Base-by-base conservation (phyloP, 2,888 invertebrate species). In the Watsonalla cultraria region DNA sequence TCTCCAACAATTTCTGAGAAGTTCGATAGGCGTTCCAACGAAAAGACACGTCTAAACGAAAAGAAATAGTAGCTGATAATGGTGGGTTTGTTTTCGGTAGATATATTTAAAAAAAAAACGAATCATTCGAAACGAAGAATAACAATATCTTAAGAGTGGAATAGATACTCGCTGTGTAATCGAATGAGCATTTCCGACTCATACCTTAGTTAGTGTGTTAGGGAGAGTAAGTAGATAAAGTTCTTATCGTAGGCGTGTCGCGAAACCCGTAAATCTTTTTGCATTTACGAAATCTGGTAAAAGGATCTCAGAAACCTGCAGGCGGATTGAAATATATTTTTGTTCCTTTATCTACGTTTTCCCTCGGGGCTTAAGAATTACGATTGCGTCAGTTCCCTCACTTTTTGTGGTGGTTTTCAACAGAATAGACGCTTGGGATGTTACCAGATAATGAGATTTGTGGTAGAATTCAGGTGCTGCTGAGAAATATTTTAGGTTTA, bases 381-480 rank as follows among this genome's bases (percentile, higher is more conserved):
- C 49, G 49, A 49, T 37, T 49, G 14, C 37, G 49, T 48, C 45
- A 39, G 47, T 52, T 54, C 33, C 46, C 9, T 57, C 45, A 45
- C 46, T 51, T 58, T 60, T 59, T 51, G 46, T 49, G 24, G 52
- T 14, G 7, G 37, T 9, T 53, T 49, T 56, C 51, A 35, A 39
- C 24, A 7, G 49, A 46, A 47, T 35, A 15, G 24, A 24, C 53
- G 56, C 56, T 45, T 11, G 50, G 53, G 62, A 59, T 39, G 46
- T 39, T 60, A 57, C 60, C 57, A 14, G 51, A 24, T 58, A 52
- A 56, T 64, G 50, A 57, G 55, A 56, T 59, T 51, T 46, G 13
- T 34, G 55, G 52, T 58, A 51, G 54, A 49, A 51, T 56, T 50
- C 53, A 45, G 47, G 45, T 47, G 8, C 11, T 11, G 11, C 24